Base-by-base conservation (phyloP, 1,140 invertebrate genomes). In the Drosophila ananassae region DNA sequence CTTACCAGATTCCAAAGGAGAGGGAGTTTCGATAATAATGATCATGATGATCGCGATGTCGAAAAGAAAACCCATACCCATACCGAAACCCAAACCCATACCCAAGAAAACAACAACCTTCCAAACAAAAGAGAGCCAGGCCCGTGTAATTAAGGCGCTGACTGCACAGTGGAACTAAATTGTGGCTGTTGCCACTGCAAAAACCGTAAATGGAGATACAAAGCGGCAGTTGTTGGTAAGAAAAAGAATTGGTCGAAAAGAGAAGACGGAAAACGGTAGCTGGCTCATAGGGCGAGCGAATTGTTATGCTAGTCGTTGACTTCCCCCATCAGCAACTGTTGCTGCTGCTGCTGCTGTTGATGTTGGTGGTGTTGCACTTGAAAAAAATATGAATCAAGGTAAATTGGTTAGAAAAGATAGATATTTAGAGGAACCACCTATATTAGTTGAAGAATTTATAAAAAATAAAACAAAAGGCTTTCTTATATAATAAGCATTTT, bases 241-340 rank as follows among this genome's bases (percentile, higher is more conserved):
- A 58, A 55, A 47, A 28, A 47, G 46, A 32, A 44, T 44, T 28
- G 63, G 63, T 48, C 30, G 66, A 67, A 32, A 51, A 32, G 34
- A 60, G 44, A 68, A 89, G 81, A 89, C 68, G 79, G 75, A 82
- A 89, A 89, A 89, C 83, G 76, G 83, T 89, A 89, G 83, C 83
- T 28, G 68, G 68, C 83, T 77, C 83, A 89, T 83, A 89, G 83
- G 83, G 83, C 77, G 83, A 89, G 83, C 83, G 83, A 83, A 89
- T 89, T 89, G 83, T 89, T 87, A 87, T 89, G 79, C 83, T 85
- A 85, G 82, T 85, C 81, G 81, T 85, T 67, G 68, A 64, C 82
- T 81, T 77, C 54, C 69, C 60, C 63, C 66, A 37, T 69, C 66
- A 69, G 64, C 66, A 68, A 69, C 66, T 51, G 66, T 47, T 71